Evolutionary conservation across 2,113 vertebrate species (phyloP), one percentile per base, ranked within the genome.

Genomic region (Elephas maximus): DNA sequence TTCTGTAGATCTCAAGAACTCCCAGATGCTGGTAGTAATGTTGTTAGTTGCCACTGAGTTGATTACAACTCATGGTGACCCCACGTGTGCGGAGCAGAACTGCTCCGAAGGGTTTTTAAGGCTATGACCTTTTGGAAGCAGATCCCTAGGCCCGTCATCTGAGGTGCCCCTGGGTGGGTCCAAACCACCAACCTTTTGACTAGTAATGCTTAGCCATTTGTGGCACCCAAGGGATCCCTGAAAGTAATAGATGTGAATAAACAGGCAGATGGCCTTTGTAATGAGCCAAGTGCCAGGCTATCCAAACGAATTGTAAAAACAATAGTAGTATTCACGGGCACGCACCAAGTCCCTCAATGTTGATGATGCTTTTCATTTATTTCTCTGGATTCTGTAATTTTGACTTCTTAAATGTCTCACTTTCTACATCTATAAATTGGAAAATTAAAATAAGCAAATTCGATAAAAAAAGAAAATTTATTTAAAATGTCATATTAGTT

Each of bases 371-470:
- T 96, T 87, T 76, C 23, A 62, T 76, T 45, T 81, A 30, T 89
- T 23, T 82, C 60, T 91, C 79, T 76, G 4, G 6, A 77, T 44
- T 8, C 10, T 11, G 18, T 85, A 69, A 89, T 85, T 88, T 96
- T 97, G 81, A 80, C 15, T 78, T 87, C 37, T 45, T 80, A 63
- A 28, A 89, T 76, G 28, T 91, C 44, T 63, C 24, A 78, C 28
- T 73, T 90, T 71, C 14, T 12, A 44, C 18, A 3, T 37, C 9
- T 65, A 65, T 78, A 77, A 60, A 41, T 65, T 62, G 14, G 33
- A 91, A 96, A 93, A 81, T 57, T 84, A 37, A 57, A 74, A 80
- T 11, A 63, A 8, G 51, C 51, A 53, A 53, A 53, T 53, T 53
- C 51, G 11, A 53, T 53, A 53, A 53, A 53, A 53, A 53, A 53